Conservation (phyloP, 2,888 invertebrate species). For the Platycheirus albimanus region DNA sequence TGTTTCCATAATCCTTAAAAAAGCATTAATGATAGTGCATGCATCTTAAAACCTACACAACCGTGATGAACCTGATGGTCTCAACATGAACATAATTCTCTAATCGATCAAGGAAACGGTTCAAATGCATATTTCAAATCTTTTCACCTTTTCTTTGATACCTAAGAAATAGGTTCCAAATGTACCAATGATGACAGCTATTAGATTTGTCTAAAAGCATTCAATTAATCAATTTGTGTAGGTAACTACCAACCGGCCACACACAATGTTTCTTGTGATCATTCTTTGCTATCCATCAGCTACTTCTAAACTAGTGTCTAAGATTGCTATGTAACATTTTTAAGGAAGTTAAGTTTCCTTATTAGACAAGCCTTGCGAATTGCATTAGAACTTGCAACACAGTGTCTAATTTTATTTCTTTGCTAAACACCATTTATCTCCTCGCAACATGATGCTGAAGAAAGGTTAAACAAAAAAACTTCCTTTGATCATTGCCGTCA, state of each 20-base stretch:
- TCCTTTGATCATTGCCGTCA: slow-evolving; percentile 38
- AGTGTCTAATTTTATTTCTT: slow-evolving; percentile 12
- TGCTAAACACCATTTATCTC: not conserved
- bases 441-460: slow-evolving; percentile 31
- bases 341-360: slow-evolving; percentile 23
- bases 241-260: not conserved
- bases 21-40: too few relatives aligned
- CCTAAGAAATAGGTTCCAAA: slow-evolving; percentile 20
- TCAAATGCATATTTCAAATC: slow-evolving; percentile 7
- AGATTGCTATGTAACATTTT: slow-evolving; percentile 21
- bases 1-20: too few relatives aligned
- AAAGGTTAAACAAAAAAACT: slow-evolving; percentile 13
- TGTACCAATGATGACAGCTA: slow-evolving; percentile 36
- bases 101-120: slow-evolving; percentile 34
- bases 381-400: slow-evolving; percentile 37
- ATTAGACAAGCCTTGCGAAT: not conserved
- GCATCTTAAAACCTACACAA: too few relatives aligned
- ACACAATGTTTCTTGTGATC: not conserved
- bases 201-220: slow-evolving; percentile 26
- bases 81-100: not conserved
- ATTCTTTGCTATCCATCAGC: too few relatives aligned
- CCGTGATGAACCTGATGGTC: too few relatives aligned
- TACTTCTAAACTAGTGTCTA: too few relatives aligned
- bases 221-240: slow-evolving; percentile 46
- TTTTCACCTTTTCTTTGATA: not conserved